Evolutionary conservation across 2,888 invertebrate species (phyloP), one percentile per base, ranked within the genome.

Genomic region (Anoplius nigerrimus): DNA sequence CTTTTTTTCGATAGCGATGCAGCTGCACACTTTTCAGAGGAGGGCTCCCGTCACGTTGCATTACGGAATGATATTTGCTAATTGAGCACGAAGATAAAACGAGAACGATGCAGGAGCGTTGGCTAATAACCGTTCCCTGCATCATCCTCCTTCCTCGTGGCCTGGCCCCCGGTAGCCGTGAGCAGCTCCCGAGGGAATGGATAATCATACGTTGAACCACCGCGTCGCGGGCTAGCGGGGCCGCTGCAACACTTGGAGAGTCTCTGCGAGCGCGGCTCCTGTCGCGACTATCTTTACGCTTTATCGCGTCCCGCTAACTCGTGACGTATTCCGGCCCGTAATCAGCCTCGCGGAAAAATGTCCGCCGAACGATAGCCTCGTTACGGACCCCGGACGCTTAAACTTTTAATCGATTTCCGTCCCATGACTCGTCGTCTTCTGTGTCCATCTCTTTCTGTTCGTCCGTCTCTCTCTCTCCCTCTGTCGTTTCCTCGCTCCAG

Each of bases 51-150:
- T 88, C 88, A 87, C 79, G 82, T 87, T 87, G 86, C 86, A 87
- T 88, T 88, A 88, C 88, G 79, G 81, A 86, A 86, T 86, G 86
- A 87, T 88, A 87, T 84, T 85, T 83, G 87, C 87, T 88, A 88
- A 88, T 88, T 88, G 87, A 87, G 87, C 81, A 81, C 83, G 86
- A 87, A 87, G 87, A 88, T 86, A 88, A 88, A 88, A 85, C 81
- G 83, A 83, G 79, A 75, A 79, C 80, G 75, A 76, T 62, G 57
- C n/a, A 16, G 66, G 71, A 76, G 76, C 79, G 80, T 82, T 81
- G 84, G 86, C 84, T 88, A 88, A 88, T 88, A 88, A 88, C 86
- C 83, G 83, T 83, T 80, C 80, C 48, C 72, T 71, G 72, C 75
- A 64, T 72, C 68, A 66, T 51, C 65, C 66, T 62, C 67, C 61